phyloP scores from a whole-genome alignment of 2,113 vertebrate species.

The Cromileptes altivelis region DNA sequence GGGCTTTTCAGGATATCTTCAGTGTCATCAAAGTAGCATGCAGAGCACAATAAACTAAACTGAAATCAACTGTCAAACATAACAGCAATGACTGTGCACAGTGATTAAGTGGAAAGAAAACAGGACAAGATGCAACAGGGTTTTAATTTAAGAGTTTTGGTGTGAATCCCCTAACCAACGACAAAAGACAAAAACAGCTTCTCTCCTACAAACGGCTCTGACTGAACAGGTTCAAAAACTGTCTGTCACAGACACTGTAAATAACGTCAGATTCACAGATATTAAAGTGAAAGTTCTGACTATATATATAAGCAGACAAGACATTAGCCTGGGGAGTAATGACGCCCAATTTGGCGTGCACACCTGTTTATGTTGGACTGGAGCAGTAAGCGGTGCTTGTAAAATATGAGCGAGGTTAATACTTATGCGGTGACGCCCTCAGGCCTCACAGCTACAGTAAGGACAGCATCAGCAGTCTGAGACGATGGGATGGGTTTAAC shows the following conservation, averaged over 20 bases:
- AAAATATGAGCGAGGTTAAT: slow-evolving; percentile 85
- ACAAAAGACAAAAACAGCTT: slow-evolving; percentile 4
- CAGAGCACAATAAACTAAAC: not conserved
- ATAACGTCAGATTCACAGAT: slow-evolving; percentile 73
- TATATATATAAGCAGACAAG: slow-evolving; percentile 71
- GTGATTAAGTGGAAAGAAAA: not conserved
- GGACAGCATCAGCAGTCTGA: slow-evolving; percentile 80
- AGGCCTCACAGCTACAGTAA: slow-evolving; percentile 75
- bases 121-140: not conserved
- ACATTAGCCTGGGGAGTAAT: slow-evolving; percentile 72
- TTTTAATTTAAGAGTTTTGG: not conserved
- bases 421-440: slow-evolving; percentile 79
- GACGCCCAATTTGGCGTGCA: slow-evolving; percentile 76
- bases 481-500: slow-evolving; percentile 62
- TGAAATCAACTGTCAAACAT: slow-evolving; percentile 7
- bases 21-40: slow-evolving; percentile 9
- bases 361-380: slow-evolving; percentile 85
- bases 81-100: not conserved
- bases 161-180: not conserved
- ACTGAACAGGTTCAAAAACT: slow-evolving; percentile 49
- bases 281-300: slow-evolving; percentile 49
- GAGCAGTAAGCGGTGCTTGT: slow-evolving; percentile 66
- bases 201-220: not conserved
- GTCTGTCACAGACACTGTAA: slow-evolving; percentile 54
- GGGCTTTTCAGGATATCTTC: not conserved